Evolutionary conservation across 1,140 invertebrate genomes (phyloP).

Genomic region (Heliothis virescens): DNA sequence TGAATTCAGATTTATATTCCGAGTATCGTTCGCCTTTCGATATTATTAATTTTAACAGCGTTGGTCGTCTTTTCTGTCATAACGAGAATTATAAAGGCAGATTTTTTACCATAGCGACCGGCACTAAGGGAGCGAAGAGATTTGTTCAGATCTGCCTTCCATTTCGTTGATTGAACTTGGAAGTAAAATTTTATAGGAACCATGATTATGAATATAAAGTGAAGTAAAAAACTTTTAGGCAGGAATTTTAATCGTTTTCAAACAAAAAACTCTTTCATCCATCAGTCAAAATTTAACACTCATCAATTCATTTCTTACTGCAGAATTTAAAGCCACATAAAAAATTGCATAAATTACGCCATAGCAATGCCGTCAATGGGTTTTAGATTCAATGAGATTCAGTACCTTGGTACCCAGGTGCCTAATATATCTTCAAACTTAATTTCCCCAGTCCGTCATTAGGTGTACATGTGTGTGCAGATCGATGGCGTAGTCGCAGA

Average conservation of each 20-base stretch:
- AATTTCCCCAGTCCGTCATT: not conserved
- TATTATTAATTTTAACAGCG: conserved; percentile 39
- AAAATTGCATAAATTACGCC: no score
- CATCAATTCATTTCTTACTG: no score
- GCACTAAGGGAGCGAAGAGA: not conserved
- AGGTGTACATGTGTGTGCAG: conserved; percentile 5
- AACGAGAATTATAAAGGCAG: conserved; percentile 22
- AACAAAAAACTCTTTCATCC: no score
- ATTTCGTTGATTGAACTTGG: conserved; percentile 35
- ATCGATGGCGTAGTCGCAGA: conserved; percentile 37
- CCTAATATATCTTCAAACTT: no score
- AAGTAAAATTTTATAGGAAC: not conserved
- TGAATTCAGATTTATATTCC: conserved; percentile 33
- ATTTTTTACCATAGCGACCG: conserved; percentile 12
- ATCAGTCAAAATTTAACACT: no score
- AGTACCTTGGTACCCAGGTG: no score
- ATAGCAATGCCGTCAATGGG: no score
- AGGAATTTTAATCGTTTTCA: not conserved
- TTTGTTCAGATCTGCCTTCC: conserved; percentile 9
- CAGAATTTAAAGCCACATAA: no score
- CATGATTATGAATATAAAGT: not conserved
- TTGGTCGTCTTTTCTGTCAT: conserved; percentile 7
- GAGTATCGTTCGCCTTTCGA: conserved; percentile 30
- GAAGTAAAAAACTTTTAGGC: not conserved
- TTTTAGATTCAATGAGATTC: no score